phyloP scores from a whole-genome alignment of 2,797 vertebrate genomes.

The Pseudocheirus occidentalis region DNA sequence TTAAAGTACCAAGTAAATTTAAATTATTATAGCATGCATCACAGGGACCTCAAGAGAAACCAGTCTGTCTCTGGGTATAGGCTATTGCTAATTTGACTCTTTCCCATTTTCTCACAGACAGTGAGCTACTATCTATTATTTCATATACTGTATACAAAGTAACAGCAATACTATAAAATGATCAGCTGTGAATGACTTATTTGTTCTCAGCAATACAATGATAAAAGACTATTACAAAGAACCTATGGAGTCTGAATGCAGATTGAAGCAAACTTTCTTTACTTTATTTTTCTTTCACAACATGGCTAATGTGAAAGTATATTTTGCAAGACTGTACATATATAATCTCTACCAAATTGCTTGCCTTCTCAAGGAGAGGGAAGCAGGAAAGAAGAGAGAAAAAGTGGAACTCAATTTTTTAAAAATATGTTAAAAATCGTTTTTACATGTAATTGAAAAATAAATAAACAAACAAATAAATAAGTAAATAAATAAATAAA shows the following conservation, averaged over 20 bases:
- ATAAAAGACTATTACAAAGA: not conserved
- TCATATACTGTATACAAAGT: too few relatives aligned
- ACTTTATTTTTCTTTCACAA: not conserved
- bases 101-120: not conserved
- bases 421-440: not conserved
- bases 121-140: not conserved
- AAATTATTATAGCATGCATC: not conserved
- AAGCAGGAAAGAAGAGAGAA: not conserved
- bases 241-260: not conserved
- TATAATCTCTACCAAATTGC: not conserved
- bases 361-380: not conserved
- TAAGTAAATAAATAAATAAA: not conserved
- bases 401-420: not conserved
- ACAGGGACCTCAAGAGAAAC: not conserved
- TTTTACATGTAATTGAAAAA: not conserved
- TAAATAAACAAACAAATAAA: too few relatives aligned
- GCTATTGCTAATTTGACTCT: not conserved
- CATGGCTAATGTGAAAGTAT: not conserved
- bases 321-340: not conserved
- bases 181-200: not conserved
- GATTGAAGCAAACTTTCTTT: not conserved
- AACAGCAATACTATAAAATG: not conserved
- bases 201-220: not conserved
- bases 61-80: not conserved
- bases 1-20: not conserved